These are phyloP conservation scores for Arremon brunneinucha DNA, from an alignment of 2,797 vertebrate genomes.

Conservation along the genomic window DNA sequence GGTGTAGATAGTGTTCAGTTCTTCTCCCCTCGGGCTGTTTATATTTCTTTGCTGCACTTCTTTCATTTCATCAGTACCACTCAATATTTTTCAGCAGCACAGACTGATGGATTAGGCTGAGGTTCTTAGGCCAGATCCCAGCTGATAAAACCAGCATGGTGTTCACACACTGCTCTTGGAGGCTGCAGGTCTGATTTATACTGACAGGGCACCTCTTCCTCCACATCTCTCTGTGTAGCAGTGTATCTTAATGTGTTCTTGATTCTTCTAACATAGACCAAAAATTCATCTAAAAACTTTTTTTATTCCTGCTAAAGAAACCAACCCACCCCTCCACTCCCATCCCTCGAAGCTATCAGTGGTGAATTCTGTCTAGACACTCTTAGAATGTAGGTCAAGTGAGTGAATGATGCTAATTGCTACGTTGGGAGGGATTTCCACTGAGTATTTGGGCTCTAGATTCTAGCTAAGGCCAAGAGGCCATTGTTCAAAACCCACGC, in stretches of 20 bases:
- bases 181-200: neutral
- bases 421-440: slow-evolving; percentile 46
- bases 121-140: slow-evolving; percentile 6
- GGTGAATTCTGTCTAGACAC: slow-evolving; percentile 33
- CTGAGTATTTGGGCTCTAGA: slow-evolving; percentile 59
- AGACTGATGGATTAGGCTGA: neutral
- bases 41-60: slow-evolving; percentile 26
- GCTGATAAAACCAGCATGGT: neutral
- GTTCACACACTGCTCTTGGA: neutral
- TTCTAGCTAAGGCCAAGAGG: slow-evolving; percentile 49
- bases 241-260: neutral
- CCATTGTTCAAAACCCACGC: slow-evolving; percentile 21
- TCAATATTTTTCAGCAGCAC: neutral
- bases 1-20: neutral
- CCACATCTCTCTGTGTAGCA: neutral
- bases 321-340: neutral
- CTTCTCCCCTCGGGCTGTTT: neutral
- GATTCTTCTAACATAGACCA: neutral
- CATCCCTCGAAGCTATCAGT: neutral
- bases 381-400: slow-evolving; percentile 55
- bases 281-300: neutral
- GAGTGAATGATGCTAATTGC: slow-evolving; percentile 52
- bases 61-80: neutral
- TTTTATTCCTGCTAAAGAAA: neutral
- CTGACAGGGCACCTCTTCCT: neutral